A percentile compares a stretch with the other conserved stretches of the same genome.
phyloP scores from a whole-genome alignment of 2,888 invertebrate genomes.

The Cacoxenus indagator region DNA sequence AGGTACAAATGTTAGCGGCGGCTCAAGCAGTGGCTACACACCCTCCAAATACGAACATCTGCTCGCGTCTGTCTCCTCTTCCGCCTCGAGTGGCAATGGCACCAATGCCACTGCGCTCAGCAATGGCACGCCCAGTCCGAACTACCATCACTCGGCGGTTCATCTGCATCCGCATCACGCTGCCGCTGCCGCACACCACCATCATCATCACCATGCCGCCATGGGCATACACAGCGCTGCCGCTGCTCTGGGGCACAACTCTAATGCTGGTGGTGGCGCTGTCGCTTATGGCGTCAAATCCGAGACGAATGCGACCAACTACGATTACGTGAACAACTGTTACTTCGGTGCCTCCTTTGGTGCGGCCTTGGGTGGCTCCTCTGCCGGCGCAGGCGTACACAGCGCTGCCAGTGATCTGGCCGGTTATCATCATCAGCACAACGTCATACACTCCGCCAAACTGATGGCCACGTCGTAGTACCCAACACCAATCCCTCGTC shows the following conservation, averaged over 20 bases:
- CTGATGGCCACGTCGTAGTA: conserved; percentile 85
- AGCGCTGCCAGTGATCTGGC: conserved; percentile 74
- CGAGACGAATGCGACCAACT: conserved; percentile 68
- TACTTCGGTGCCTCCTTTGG: conserved; percentile 70
- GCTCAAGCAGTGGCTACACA: conserved; percentile 49
- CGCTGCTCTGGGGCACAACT: conserved; percentile 35
- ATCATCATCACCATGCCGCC: conserved; percentile 50
- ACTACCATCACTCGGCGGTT: conserved; percentile 57
- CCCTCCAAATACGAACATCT: conserved; percentile 60
- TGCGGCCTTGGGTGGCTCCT: conserved; percentile 62
- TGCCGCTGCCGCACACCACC: conserved; percentile 53
- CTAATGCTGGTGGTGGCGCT: conserved; percentile 50
- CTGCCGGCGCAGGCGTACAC: conserved; percentile 55
- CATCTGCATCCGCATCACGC: conserved; percentile 57
- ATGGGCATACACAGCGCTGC: conserved; percentile 37
- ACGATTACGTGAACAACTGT: conserved; percentile 71
- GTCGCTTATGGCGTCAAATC: conserved; percentile 66
- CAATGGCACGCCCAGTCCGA: conserved; percentile 64
- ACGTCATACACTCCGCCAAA: conserved; percentile 87
- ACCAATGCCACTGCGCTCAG: conserved; percentile 50
- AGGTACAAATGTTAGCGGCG: conserved; percentile 32
- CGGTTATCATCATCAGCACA: conserved; percentile 87
- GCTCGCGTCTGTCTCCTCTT: conserved; percentile 39
- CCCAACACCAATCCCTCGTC: not conserved
- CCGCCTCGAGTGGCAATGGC: conserved; percentile 42